Base-by-base conservation (phyloP, 2,888 invertebrate genomes). In the Pterostichus madidus region DNA sequence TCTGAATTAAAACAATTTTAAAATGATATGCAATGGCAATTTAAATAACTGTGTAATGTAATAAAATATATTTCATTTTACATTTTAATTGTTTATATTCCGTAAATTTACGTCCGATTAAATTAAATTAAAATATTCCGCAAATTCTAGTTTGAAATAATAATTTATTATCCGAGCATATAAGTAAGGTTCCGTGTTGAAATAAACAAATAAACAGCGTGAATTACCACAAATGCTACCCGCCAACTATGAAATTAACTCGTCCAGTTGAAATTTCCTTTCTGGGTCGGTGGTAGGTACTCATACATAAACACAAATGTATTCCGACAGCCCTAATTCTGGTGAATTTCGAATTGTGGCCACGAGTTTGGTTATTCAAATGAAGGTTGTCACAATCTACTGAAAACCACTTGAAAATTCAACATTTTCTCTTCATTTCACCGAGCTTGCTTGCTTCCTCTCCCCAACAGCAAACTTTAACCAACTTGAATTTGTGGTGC, bases 351-450 rank as follows among this genome's bases (percentile, higher is more conserved):
- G 44, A 71, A 71, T 71, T 71, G 68, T 71, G 68, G 68, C 13
- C 68, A 44, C 13, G 44, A 44, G 68, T 44, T 39, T 71, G 68
- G 68, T 71, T 71, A 71, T 71, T 71, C 68, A 71, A 71, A 71
- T 71, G 68, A 71, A 71, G 15, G 68, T 71, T 71, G 44, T 71
- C 46, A 17, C 44, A 71, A 56, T 56, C 56, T 56, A 56, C 15
- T 52, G 56, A 17, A 56, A 56, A 71, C 68, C 68, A 71, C 68
- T 71, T 24, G 68, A 71, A 71, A 71, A 71, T 71, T 71, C 68
- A 44, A 71, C 68, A 71, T 71, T 71, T 71, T 71, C 68, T 71
- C 68, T 24, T 71, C 68, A 71, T 44, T 71, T 44, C 68, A 64
- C 24, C 53, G n/a, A 56, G 17, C 15, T 13, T 15, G n/a, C 35